Conservation (phyloP, 2,888 invertebrate genomes). For the Cerastis leucographa region DNA sequence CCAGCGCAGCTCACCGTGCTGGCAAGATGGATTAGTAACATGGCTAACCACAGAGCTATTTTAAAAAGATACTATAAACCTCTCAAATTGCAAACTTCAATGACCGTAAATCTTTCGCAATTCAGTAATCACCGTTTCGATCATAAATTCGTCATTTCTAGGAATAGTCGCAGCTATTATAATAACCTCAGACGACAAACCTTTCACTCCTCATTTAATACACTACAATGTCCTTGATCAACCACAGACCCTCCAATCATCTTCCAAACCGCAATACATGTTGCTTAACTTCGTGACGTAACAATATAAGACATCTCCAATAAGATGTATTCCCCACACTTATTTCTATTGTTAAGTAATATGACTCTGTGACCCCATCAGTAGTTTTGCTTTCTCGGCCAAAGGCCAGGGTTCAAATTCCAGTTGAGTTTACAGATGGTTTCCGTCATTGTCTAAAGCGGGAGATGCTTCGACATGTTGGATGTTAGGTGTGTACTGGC, state of each 20-base stretch:
- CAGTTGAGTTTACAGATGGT: slow-evolving; percentile 65
- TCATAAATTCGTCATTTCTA: background rate
- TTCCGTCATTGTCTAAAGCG: slow-evolving; percentile 67
- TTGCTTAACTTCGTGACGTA: slow-evolving; percentile 61
- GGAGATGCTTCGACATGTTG: slow-evolving; percentile 56
- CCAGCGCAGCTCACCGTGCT: too few relatives aligned
- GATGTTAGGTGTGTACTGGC: slow-evolving; percentile 39
- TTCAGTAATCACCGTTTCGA: background rate
- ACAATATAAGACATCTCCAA: slow-evolving; percentile 53
- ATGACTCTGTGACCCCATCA: slow-evolving; percentile 65
- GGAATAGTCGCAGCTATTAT: background rate
- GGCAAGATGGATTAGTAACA: too few relatives aligned
- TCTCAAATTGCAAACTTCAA: background rate
- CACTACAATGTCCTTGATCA: slow-evolving; percentile 47
- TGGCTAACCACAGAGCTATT: background rate
- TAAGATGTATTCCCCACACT: slow-evolving; percentile 63
- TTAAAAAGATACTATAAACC: background rate
- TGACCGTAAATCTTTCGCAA: background rate
- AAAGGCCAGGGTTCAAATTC: slow-evolving; percentile 67
- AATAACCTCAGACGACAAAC: background rate
- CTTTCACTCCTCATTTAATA: slow-evolving; percentile 38
- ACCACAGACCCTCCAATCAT: slow-evolving; percentile 53
- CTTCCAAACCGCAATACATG: slow-evolving; percentile 52
- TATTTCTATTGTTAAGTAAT: slow-evolving; percentile 68
- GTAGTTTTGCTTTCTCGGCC: slow-evolving; percentile 66